These are phyloP conservation scores for Acrobasis suavella DNA, from an alignment of 2,888 invertebrate genomes.

Conservation along the genomic window DNA sequence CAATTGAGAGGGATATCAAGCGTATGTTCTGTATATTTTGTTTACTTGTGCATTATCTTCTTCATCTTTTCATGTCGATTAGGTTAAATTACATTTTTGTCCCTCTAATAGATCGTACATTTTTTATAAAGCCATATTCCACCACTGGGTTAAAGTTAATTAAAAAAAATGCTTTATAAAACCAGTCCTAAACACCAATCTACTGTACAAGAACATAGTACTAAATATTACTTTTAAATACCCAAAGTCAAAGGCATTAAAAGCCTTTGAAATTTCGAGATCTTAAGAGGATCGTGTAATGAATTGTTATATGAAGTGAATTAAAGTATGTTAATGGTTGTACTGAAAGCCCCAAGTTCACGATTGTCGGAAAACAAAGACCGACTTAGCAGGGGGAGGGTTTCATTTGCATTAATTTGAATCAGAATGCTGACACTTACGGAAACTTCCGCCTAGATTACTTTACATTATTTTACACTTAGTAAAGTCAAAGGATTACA, in stretches of 20 bases:
- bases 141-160: no score
- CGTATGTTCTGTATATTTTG: no score
- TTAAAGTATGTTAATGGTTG: constrained; percentile 31
- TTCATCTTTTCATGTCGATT: no score
- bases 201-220: no score
- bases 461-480: constrained; percentile 49
- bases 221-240: no score
- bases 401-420: constrained; percentile 61
- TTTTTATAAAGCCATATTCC: no score
- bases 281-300: constrained; percentile 23
- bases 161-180: no score
- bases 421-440: constrained; percentile 43
- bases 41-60: no score
- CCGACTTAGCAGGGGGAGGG: constrained; percentile 34
- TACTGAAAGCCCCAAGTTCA: constrained; percentile 28
- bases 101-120: no score
- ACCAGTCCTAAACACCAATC: no score
- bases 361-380: constrained; percentile 33
- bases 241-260: not conserved
- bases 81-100: no score
- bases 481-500: constrained; percentile 51
- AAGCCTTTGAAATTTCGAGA: not conserved
- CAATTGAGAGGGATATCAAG: no score
- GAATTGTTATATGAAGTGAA: constrained; percentile 25
- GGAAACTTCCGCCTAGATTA: constrained; percentile 35